Percentiles rank a stretch among this genome's conserved stretches.
Conservation (phyloP, 2,888 invertebrate species). For the Andrena haemorrhoa region DNA sequence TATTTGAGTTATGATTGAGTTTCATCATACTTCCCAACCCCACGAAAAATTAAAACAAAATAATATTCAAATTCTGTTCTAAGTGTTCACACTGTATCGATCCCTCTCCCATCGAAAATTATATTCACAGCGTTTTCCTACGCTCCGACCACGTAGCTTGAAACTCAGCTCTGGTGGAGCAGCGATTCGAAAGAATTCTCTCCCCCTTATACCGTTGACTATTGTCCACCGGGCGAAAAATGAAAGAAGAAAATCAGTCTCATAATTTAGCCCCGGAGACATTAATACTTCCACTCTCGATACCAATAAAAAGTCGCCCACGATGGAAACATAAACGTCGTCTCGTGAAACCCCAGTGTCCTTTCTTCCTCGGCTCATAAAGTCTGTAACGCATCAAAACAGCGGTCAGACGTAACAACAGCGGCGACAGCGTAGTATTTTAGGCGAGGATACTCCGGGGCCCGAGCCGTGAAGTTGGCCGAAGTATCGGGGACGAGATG, state of each 20-base stretch:
- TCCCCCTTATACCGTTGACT: not conserved
- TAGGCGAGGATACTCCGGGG: constrained; percentile 13
- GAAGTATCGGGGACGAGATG: constrained; percentile 17
- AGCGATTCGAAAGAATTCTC: constrained; percentile 11
- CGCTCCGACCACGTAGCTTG: not conserved
- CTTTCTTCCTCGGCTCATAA: constrained; percentile 43
- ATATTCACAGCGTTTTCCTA: not conserved
- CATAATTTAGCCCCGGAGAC: constrained; percentile 38
- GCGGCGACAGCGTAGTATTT: constrained; percentile 41
- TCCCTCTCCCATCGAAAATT: not conserved
- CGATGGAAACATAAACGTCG: constrained; percentile 41
- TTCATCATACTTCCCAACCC: too few relatives aligned
- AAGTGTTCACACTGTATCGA: too few relatives aligned
- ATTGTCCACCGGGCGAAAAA: not conserved
- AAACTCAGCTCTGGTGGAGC: not conserved
- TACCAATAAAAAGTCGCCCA: constrained; percentile 58
- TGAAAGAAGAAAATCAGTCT: constrained; percentile 35
- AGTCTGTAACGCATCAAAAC: constrained; percentile 33
- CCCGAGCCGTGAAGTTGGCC: constrained; percentile 1
- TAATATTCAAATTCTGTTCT: not conserved
- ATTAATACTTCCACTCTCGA: constrained; percentile 42
- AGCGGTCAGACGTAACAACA: constrained; percentile 23
- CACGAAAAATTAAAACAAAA: not conserved
- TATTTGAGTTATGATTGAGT: not conserved
- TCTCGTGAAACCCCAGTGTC: constrained; percentile 37